Conservation (phyloP, 2,888 invertebrate genomes). For the Cryptops parisi region DNA sequence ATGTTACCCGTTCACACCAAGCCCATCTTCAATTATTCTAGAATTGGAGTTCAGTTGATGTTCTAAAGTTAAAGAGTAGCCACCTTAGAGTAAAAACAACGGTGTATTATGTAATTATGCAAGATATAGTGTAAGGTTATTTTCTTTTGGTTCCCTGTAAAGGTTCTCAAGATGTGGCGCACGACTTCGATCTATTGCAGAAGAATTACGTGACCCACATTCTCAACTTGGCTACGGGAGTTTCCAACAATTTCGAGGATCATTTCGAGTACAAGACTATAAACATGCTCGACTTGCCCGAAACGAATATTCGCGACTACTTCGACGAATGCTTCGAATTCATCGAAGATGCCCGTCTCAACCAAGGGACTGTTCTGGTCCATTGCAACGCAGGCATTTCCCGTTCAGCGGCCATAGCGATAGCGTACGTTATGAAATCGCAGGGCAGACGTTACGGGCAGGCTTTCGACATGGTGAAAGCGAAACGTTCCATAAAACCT, state of each 20-base stretch:
- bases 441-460: slow-evolving; percentile 41
- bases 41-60: no score
- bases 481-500: slow-evolving; percentile 52
- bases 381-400: slow-evolving; percentile 92
- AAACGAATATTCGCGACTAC: slow-evolving; percentile 23
- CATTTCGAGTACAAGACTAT: slow-evolving; percentile 40
- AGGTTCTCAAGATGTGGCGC: slow-evolving; percentile 78
- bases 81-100: no score
- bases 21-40: no score
- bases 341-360: slow-evolving; percentile 42
- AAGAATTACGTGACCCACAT: slow-evolving; percentile 42
- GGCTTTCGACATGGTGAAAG: slow-evolving; percentile 52
- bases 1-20: no score
- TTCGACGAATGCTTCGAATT: slow-evolving; percentile 41
- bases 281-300: slow-evolving; percentile 41
- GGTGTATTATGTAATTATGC: no score
- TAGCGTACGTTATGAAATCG: slow-evolving; percentile 58
- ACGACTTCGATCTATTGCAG: slow-evolving; percentile 41
- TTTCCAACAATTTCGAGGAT: slow-evolving; percentile 15
- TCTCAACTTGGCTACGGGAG: slow-evolving; percentile 22
- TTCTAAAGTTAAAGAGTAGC: no score
- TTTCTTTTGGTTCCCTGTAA: neutral
- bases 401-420: slow-evolving; percentile 59
- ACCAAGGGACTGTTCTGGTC: slow-evolving; percentile 48
- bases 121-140: no score